These are phyloP conservation scores for Thymelicus lineola DNA, from an alignment of 2,888 invertebrate genomes.

Conservation along the genomic window DNA sequence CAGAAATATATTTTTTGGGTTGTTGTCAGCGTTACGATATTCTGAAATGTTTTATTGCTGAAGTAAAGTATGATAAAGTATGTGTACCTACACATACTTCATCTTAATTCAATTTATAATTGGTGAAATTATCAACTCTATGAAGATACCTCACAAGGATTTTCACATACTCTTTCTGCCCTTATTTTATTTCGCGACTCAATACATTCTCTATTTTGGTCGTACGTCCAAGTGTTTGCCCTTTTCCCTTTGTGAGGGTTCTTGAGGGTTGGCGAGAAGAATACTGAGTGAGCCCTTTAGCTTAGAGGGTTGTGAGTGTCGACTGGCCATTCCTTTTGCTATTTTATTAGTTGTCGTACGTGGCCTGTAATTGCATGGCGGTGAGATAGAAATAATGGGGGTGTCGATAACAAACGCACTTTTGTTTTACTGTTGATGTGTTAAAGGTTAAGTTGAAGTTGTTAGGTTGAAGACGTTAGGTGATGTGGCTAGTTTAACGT, in stretches of 20 bases:
- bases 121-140: slow-evolving; percentile 55
- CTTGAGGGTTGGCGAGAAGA: slow-evolving; percentile 73
- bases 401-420: slow-evolving; percentile 32
- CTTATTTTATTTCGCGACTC: slow-evolving; percentile 83
- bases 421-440: slow-evolving; percentile 10
- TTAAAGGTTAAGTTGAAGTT: background rate
- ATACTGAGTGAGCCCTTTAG: slow-evolving; percentile 75
- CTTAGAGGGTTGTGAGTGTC: slow-evolving; percentile 63
- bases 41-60: too few species aligned
- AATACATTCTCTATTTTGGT: slow-evolving; percentile 81
- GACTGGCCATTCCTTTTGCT: slow-evolving; percentile 74
- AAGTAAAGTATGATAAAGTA: too few species aligned
- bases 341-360: slow-evolving; percentile 82
- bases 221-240: slow-evolving; percentile 73
- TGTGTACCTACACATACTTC: too few species aligned
- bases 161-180: slow-evolving; percentile 68
- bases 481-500: too few species aligned
- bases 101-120: too few species aligned
- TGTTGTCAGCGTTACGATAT: too few species aligned
- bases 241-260: slow-evolving; percentile 71
- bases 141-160: slow-evolving; percentile 52
- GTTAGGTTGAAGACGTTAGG: too few species aligned
- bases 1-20: too few species aligned
- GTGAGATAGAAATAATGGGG: slow-evolving; percentile 47
- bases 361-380: slow-evolving; percentile 61